Percentiles rank a stretch among this genome's conserved stretches.
Evolutionary conservation across 2,113 vertebrate species (phyloP).

Genomic region (Sinocyclocheilus rhinocerous): DNA sequence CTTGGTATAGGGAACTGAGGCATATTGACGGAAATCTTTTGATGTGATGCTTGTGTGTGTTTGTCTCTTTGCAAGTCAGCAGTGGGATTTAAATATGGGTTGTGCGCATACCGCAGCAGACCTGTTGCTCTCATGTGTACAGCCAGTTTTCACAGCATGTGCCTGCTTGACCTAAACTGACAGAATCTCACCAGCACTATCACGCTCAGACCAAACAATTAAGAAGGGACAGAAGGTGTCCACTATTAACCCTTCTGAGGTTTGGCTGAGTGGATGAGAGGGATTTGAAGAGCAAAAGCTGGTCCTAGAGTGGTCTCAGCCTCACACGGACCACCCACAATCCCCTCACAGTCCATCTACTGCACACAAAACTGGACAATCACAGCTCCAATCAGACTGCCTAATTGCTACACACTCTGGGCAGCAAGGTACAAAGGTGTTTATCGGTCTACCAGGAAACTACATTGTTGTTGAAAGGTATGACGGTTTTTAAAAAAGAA

Average conservation of each 20-base stretch:
- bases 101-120: background rate
- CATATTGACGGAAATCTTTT: conserved; percentile 38
- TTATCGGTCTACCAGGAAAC: background rate
- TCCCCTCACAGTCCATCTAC: background rate
- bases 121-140: conserved; percentile 19
- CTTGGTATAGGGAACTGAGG: conserved; percentile 45
- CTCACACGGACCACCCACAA: no score
- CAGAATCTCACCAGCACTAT: conserved; percentile 8
- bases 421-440: background rate
- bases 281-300: no score
- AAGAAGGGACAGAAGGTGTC: no score
- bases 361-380: background rate
- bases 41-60: conserved; percentile 25
- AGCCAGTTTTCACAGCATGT: no score
- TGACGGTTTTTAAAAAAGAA: background rate
- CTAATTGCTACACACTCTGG: background rate
- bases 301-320: no score
- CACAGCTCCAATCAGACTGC: background rate
- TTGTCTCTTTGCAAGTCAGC: background rate
- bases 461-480: background rate
- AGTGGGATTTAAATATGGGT: background rate
- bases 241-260: no score
- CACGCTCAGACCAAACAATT: background rate
- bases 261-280: no score
- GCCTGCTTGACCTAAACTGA: background rate